These are phyloP conservation scores for Thelaira solivaga DNA, from an alignment of 2,888 invertebrate genomes.

Conservation along the genomic window DNA sequence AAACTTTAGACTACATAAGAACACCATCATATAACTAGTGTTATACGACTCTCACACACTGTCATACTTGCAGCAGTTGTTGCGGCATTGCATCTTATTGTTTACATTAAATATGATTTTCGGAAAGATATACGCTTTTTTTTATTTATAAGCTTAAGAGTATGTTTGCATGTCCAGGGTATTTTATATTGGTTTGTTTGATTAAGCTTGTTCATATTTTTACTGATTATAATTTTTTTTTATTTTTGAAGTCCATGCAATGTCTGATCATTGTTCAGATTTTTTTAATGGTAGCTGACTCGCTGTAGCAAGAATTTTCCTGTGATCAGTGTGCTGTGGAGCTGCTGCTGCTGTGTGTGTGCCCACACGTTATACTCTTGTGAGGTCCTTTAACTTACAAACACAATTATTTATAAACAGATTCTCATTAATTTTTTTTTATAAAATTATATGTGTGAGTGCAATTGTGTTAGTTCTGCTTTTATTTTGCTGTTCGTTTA, in stretches of 20 bases:
- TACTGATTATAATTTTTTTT: constrained; percentile 27
- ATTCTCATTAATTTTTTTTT: background rate
- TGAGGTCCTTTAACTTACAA: constrained; percentile 55
- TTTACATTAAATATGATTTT: constrained; percentile 49
- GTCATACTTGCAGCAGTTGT: constrained; percentile 9
- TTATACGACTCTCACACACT: background rate
- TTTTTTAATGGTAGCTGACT: constrained; percentile 33
- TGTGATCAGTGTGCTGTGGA: constrained; percentile 15
- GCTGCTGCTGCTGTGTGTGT: background rate
- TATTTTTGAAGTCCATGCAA: constrained; percentile 21
- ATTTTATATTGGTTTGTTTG: constrained; percentile 1
- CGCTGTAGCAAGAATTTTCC: constrained; percentile 11
- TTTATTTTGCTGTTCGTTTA: background rate
- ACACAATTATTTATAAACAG: background rate
- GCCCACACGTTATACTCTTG: constrained; percentile 58
- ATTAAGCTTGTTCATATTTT: constrained; percentile 40
- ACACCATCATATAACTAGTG: constrained; percentile 15
- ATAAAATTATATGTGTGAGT: background rate
- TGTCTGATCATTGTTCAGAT: constrained; percentile 41
- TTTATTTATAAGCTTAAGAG: too few relatives aligned
- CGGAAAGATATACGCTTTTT: constrained; percentile 8
- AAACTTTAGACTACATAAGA: constrained; percentile 50
- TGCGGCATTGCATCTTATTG: constrained; percentile 18
- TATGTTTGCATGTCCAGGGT: background rate
- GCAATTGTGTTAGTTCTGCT: constrained; percentile 8